phyloP scores from a whole-genome alignment of 2,113 vertebrate genomes.

The Saguinus midas region DNA sequence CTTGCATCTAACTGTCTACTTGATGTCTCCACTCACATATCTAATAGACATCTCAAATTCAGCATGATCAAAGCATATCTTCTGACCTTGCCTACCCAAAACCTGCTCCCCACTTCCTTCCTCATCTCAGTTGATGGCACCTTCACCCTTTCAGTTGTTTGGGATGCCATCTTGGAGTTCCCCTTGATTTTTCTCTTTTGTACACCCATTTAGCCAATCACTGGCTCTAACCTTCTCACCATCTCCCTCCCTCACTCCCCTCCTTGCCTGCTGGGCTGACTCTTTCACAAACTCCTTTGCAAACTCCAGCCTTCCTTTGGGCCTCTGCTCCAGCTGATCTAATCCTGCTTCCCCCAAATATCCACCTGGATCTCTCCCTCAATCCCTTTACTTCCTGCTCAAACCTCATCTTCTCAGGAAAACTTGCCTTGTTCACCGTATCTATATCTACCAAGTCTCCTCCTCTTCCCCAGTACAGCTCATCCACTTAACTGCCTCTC shows the following conservation, averaged over 20 bases:
- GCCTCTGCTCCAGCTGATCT: not conserved
- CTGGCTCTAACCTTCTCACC: not conserved
- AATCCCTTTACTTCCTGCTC: not conserved
- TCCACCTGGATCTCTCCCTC: not conserved
- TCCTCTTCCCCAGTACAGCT: not conserved
- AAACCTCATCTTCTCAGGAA: not conserved
- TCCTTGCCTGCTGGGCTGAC: too few relatives aligned
- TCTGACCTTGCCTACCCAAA: not conserved
- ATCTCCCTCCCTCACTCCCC: too few relatives aligned
- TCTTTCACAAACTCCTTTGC: not conserved
- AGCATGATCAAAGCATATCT: not conserved
- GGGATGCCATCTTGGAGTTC: not conserved
- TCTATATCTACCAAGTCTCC: not conserved
- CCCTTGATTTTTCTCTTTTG: not conserved
- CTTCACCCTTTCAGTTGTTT: not conserved
- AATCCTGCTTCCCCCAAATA: not conserved
- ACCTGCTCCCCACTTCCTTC: not conserved
- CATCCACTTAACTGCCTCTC: not conserved
- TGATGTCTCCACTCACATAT: not conserved
- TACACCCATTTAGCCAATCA: not conserved
- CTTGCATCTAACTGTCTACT: not conserved
- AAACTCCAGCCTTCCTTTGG: not conserved
- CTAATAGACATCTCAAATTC: not conserved
- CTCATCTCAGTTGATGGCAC: not conserved
- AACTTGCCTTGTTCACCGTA: accelerated